Evolutionary conservation across 1,140 invertebrate genomes (phyloP), one percentile per base, ranked within the genome.

Genomic region (Battus philenor): DNA sequence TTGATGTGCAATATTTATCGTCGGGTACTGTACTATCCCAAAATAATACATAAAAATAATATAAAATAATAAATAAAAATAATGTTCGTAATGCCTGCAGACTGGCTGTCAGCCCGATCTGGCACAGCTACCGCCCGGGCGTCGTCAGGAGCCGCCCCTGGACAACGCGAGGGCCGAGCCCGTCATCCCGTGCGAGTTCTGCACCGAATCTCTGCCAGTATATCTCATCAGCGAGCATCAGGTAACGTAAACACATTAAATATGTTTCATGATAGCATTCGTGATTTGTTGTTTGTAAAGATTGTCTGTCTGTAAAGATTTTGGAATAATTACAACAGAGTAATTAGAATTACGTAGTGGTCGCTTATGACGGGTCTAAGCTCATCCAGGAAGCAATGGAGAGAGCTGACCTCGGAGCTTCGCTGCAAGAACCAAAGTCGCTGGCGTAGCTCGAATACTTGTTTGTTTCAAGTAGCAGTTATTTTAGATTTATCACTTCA

Each of bases 131-230:
- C 45, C 44, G 5, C 47, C 36, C 30, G 20, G 12, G 27, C 8
- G 11, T 17, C 22, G 52, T 11, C 27, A 1, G n/a, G 9, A n/a
- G 2, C 32, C 24, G 32, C 34, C 20, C n/a, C 16, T 13, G 36
- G 18, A 33, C 11, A 2, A 39, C 11, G 45, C 8, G 31, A 9
- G 31, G 6, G n/a, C 17, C 17, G 52, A 39, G 16, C 54, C 74
- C 31, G 50, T 74, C 44, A 76, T 81, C 16, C 77, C 74, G 1
- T 81, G 74, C 68, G 74, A 81, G 63, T 78, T 78, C 57, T 81
- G 77, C 50, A 41, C 64, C 0, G 27, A 63, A 44, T 53, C 62
- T 7, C 61, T 77, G 44, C 74, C 74, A 0, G 50, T 77, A 3
- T 71, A 77, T 50, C 59, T 81, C 47, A 68, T 81, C 44, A 65